Evolutionary conservation across 2,888 invertebrate genomes (phyloP).

Genomic region (Branchipolynoe longqiensis): DNA sequence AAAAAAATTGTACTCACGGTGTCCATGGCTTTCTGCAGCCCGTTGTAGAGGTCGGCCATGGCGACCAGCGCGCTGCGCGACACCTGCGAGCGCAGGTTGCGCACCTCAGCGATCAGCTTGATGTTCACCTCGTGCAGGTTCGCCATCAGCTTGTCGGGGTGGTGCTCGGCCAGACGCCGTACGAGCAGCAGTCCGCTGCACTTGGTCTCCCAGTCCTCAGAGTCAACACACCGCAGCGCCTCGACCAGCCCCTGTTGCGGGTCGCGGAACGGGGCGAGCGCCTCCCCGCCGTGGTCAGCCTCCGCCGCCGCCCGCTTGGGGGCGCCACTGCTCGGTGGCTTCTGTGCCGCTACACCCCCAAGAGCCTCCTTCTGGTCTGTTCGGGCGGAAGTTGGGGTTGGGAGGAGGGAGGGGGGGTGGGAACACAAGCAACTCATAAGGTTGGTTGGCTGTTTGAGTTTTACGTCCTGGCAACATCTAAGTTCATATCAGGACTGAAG

Average conservation of each 20-base stretch:
- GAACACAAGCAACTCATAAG: no score
- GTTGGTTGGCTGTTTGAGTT: no score
- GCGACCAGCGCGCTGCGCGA: conserved; percentile 93
- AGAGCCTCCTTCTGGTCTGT: no score
- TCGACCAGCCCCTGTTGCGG: conserved; percentile 86
- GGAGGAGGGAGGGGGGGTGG: no score
- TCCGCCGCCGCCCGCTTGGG: conserved; percentile 14
- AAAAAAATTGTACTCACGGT: conserved; percentile 84
- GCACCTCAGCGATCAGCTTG: conserved; percentile 86
- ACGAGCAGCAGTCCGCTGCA: conserved; percentile 80
- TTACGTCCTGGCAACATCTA: no score
- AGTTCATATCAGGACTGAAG: no score
- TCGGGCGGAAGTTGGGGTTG: no score
- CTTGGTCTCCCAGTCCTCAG: conserved; percentile 82
- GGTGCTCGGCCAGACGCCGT: conserved; percentile 78
- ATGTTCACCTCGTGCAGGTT: conserved; percentile 80
- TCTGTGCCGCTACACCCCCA: background rate
- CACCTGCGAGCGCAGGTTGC: conserved; percentile 93
- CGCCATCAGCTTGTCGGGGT: conserved; percentile 77
- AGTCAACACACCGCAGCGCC: conserved; percentile 81
- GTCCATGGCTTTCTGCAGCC: conserved; percentile 84
- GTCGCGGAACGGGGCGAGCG: conserved; percentile 84
- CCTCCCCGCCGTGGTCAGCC: conserved; percentile 65
- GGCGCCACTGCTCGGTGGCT: conserved; percentile 31
- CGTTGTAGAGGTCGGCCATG: conserved; percentile 89